phyloP scores from a whole-genome alignment of 2,113 vertebrate genomes.

The Tylochromis polylepis region DNA sequence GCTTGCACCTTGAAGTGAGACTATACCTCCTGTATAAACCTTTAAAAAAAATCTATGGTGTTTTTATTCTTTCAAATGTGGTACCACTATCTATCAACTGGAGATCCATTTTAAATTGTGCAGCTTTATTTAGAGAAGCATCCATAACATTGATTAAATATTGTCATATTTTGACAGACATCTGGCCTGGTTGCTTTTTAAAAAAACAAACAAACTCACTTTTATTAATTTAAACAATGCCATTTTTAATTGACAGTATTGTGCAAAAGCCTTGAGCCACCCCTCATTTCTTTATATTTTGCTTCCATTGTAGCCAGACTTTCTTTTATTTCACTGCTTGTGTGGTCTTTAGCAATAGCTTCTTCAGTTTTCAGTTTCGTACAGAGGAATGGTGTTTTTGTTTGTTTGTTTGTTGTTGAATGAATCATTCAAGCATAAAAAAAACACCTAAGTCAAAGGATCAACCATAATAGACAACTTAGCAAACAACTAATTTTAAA shows the following conservation, averaged over 20 bases:
- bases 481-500: not conserved
- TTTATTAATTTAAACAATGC: not conserved
- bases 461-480: not conserved
- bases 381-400: not conserved
- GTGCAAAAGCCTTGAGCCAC: not conserved
- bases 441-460: not conserved
- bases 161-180: not conserved
- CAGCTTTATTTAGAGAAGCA: not conserved
- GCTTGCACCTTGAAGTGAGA: constrained; percentile 35
- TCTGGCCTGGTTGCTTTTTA: not conserved
- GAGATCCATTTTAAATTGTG: not conserved
- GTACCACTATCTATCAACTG: not conserved
- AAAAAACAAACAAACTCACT: not conserved
- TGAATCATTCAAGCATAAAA: not conserved
- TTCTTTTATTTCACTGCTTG: fast-evolving
- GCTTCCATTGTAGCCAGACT: not conserved
- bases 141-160: not conserved
- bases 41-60: not conserved
- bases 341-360: not conserved
- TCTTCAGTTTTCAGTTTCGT: not conserved
- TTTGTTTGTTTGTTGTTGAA: not conserved
- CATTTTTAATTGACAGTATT: not conserved
- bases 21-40: not conserved
- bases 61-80: not conserved
- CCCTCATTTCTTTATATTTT: not conserved